phyloP scores from a whole-genome alignment of 2,113 vertebrate genomes.

The Mionectes macconnelli region DNA sequence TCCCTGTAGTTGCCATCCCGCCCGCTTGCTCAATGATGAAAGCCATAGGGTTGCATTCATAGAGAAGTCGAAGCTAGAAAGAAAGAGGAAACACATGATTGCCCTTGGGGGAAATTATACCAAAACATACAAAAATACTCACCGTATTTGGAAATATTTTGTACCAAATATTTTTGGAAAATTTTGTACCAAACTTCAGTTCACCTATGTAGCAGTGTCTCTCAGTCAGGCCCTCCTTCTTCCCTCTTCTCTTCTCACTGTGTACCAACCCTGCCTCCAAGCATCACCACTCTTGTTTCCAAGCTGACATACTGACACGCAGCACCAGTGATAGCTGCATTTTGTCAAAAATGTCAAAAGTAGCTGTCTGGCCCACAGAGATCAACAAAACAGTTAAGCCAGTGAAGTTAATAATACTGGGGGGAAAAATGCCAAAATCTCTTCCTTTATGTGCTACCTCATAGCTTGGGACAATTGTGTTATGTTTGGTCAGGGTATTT shows the following conservation, averaged over 20 bases:
- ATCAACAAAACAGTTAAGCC: background rate
- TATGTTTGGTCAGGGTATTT: slow-evolving; percentile 9
- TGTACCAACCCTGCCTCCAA: background rate
- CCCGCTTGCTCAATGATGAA: slow-evolving; percentile 96
- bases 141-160: background rate
- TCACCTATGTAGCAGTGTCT: background rate
- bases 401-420: background rate
- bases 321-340: background rate
- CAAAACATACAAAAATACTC: background rate
- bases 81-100: background rate
- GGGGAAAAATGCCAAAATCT: background rate
- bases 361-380: background rate
- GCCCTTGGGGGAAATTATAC: background rate
- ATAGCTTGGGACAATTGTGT: background rate
- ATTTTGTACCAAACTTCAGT: background rate
- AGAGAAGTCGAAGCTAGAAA: slow-evolving; percentile 88
- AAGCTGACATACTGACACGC: background rate
- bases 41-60: slow-evolving; percentile 97
- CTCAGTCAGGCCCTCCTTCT: background rate
- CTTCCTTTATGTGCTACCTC: background rate
- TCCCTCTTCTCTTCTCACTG: background rate
- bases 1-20: slow-evolving; percentile 89
- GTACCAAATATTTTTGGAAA: background rate
- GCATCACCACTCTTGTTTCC: background rate
- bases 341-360: background rate